Conservation (phyloP, 2,113 vertebrate genomes). For the Elachura formosa region DNA sequence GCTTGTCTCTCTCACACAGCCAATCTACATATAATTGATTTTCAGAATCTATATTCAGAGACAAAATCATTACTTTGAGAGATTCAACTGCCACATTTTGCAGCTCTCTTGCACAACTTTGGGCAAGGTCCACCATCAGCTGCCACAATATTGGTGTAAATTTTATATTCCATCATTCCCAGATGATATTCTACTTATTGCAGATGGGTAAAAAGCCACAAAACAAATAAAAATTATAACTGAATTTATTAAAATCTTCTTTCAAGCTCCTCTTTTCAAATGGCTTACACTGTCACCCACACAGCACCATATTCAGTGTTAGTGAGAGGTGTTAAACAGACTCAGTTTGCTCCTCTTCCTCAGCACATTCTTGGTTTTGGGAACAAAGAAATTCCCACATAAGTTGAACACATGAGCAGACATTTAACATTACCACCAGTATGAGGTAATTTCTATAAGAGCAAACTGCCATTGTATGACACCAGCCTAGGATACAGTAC, state of each 20-base stretch:
- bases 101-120: not conserved
- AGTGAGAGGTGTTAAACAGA: conserved; percentile 5
- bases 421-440: not conserved
- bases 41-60: conserved; percentile 41
- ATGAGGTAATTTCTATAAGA: conserved; percentile 33
- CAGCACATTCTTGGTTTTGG: not conserved
- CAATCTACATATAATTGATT: conserved; percentile 67
- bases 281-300: not conserved
- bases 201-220: not conserved
- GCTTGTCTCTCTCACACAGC: conserved; percentile 60
- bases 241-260: not conserved
- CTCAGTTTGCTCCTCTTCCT: not conserved
- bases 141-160: not conserved
- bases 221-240: not conserved
- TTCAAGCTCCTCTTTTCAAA: not conserved
- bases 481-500: not conserved
- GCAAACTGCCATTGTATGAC: conserved; percentile 8
- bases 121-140: not conserved
- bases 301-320: not conserved
- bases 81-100: conserved; percentile 12
- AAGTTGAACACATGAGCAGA: conserved; percentile 6
- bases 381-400: conserved; percentile 33
- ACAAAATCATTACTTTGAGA: not conserved
- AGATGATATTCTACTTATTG: not conserved
- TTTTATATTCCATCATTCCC: not conserved